Evolutionary conservation across 2,113 vertebrate genomes (phyloP).

Genomic region (Mus spicilegus): DNA sequence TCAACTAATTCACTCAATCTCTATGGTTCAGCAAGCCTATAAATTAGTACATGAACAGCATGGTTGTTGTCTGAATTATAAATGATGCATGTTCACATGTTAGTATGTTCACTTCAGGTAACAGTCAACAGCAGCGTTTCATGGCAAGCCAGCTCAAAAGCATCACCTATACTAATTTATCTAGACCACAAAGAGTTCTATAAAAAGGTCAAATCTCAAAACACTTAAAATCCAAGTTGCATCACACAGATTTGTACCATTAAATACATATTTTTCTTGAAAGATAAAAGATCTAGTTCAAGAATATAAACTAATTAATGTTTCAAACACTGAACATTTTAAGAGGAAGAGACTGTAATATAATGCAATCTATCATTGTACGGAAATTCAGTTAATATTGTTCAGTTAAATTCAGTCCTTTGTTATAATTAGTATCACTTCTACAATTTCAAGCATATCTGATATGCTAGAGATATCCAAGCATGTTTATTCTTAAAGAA

Average conservation of each 20-base stretch:
- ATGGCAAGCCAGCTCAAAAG: conserved; percentile 42
- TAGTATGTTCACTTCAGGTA: neutral
- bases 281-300: conserved; percentile 22
- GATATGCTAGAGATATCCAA: neutral
- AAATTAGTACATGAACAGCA: neutral
- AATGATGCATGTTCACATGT: neutral
- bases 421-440: neutral
- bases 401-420: neutral
- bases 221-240: neutral
- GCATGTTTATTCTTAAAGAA: neutral
- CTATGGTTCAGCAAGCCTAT: neutral
- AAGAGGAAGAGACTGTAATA: neutral
- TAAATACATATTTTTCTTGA: conserved; percentile 16
- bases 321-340: neutral
- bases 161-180: neutral
- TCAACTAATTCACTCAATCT: neutral
- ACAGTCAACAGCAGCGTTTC: conserved; percentile 26
- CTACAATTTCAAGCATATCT: neutral
- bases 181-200: neutral
- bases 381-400: neutral
- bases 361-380: neutral
- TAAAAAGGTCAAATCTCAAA: conserved; percentile 25
- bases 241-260: conserved; percentile 16
- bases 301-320: neutral
- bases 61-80: neutral